Conservation (phyloP, 2,797 vertebrate species). For the Chrosomus eos region DNA sequence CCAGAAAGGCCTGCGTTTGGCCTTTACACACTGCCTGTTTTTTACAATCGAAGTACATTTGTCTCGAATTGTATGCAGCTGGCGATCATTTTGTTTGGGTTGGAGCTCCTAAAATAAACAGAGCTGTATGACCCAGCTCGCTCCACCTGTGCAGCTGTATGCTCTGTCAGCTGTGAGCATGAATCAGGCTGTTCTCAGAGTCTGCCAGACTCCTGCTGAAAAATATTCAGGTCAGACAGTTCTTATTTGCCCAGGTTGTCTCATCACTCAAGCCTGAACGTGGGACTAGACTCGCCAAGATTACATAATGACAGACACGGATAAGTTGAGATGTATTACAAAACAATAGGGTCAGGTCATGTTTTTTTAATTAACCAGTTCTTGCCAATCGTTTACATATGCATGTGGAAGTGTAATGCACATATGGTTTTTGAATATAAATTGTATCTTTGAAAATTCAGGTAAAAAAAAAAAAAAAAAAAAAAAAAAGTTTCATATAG, state of each 20-base stretch:
- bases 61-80: conserved; percentile 46
- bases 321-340: not conserved
- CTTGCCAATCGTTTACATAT: not conserved
- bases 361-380: not conserved
- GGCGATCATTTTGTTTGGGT: conserved; percentile 52
- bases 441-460: not conserved
- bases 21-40: conserved; percentile 9
- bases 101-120: conserved; percentile 53
- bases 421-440: not conserved
- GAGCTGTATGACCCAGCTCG: conserved; percentile 45
- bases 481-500: not conserved
- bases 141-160: conserved; percentile 52
- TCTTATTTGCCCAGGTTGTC: conserved; percentile 46
- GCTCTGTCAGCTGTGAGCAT: conserved; percentile 55
- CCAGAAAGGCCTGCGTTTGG: not conserved
- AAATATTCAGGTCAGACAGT: conserved; percentile 60
- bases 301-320: conserved; percentile 6
- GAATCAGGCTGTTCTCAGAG: conserved; percentile 40
- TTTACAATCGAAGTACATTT: conserved; percentile 16
- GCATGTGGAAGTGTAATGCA: not conserved
- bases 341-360: not conserved
- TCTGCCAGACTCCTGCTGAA: conserved; percentile 44
- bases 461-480: not conserved
- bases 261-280: conserved; percentile 42
- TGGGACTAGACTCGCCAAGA: not conserved